phyloP scores from a whole-genome alignment of 2,113 vertebrate species.

The Triplophysa siluroides region DNA sequence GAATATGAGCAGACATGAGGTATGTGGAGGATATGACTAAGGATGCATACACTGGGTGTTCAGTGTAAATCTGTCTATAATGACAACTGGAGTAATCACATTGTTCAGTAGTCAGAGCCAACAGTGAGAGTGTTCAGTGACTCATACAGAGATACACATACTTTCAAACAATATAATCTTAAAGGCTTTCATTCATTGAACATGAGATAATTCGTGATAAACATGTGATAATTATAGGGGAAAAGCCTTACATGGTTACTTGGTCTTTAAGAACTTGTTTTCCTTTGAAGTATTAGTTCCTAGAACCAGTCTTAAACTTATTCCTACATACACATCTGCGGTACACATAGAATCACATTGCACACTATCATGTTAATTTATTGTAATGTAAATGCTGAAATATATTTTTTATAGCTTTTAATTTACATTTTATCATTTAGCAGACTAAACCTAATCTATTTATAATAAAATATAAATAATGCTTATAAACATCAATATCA shows the following conservation, averaged over 20 bases:
- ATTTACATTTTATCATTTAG: too few relatives aligned
- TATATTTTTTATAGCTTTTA: too few relatives aligned
- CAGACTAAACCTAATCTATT: too few relatives aligned
- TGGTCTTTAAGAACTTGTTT: background rate
- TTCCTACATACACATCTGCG: too few relatives aligned
- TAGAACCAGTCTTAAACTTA: background rate
- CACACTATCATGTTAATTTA: too few relatives aligned
- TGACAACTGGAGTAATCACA: conserved; percentile 26
- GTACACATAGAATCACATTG: too few relatives aligned
- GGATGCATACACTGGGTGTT: conserved; percentile 29
- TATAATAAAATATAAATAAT: too few relatives aligned
- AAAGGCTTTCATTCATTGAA: conserved; percentile 16
- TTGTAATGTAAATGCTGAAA: too few relatives aligned
- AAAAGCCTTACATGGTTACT: conserved; percentile 10
- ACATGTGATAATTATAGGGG: background rate
- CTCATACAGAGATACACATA: conserved; percentile 33
- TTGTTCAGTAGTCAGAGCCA: conserved; percentile 28
- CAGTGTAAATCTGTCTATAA: conserved; percentile 30
- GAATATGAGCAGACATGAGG: conserved; percentile 14
- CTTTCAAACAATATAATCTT: conserved; percentile 17
- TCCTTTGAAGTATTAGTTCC: background rate
- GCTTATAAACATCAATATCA: too few relatives aligned
- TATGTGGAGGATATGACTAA: conserved; percentile 47
- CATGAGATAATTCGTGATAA: conserved; percentile 6
- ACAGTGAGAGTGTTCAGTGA: conserved; percentile 41